These are phyloP conservation scores for Drosophila mayri DNA, from an alignment of 1,140 invertebrate species.

Conservation along the genomic window DNA sequence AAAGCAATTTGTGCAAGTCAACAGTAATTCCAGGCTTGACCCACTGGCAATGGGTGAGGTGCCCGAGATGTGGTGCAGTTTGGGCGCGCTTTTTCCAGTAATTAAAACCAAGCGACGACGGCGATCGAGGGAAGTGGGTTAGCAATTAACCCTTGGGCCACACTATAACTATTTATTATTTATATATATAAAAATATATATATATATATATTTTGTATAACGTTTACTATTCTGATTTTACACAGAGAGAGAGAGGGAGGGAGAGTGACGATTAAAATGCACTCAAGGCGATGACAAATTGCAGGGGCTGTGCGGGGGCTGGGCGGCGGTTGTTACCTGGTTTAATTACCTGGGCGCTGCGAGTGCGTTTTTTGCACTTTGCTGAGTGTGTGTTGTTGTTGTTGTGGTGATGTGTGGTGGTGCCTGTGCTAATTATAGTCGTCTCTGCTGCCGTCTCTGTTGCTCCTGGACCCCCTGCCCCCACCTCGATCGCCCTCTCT, in stretches of 20 bases:
- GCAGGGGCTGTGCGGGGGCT: conserved; percentile 32
- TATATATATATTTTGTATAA: conserved; percentile 28
- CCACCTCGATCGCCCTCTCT: background rate
- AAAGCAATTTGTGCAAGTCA: conserved; percentile 80
- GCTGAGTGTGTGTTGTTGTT: background rate
- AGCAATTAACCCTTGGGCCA: conserved; percentile 72
- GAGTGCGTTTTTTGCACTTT: conserved; percentile 61
- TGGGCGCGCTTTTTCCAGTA: conserved; percentile 42
- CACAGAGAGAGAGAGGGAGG: conserved; percentile 4
- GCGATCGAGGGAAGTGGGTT: conserved; percentile 58
- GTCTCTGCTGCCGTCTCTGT: conserved; percentile 26
- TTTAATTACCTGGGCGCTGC: conserved; percentile 47
- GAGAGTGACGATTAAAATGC: conserved; percentile 68
- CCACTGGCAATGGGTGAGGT: conserved; percentile 32
- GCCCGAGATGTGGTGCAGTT: conserved; percentile 2
- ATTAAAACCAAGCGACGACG: conserved; percentile 64
- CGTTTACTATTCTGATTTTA: conserved; percentile 28
- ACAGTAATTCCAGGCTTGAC: conserved; percentile 57
- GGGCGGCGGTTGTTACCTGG: conserved; percentile 3
- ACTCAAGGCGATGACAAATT: conserved; percentile 72
- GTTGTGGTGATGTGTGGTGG: too few species aligned
- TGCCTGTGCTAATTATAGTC: conserved; percentile 68
- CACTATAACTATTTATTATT: conserved; percentile 39
- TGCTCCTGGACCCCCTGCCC: background rate
- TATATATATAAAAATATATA: conserved; percentile 38